These are phyloP conservation scores for Euzophera pinguis DNA, from an alignment of 2,888 invertebrate genomes.

Conservation along the genomic window DNA sequence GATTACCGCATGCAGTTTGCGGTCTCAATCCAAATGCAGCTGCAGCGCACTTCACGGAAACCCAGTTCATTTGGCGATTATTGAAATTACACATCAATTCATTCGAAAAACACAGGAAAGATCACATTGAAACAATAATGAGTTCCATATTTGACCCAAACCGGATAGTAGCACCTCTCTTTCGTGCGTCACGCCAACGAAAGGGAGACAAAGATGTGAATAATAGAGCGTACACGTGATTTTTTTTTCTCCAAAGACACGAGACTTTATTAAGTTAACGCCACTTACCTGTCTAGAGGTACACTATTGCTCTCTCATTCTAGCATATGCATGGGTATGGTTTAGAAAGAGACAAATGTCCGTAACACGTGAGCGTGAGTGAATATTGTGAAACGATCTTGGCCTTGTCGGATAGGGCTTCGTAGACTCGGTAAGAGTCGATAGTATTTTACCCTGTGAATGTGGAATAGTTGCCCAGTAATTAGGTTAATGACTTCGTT, in stretches of 20 bases:
- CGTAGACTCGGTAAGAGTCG: conserved; percentile 22
- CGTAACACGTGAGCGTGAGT: conserved; percentile 19
- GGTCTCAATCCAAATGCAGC: not conserved
- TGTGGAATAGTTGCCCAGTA: not conserved
- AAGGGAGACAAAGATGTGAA: not conserved
- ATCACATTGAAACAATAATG: not conserved
- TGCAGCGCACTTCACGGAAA: not conserved
- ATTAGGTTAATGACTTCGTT: not conserved
- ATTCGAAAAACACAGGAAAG: not conserved
- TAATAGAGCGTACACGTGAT: conserved; percentile 6
- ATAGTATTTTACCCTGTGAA: not conserved
- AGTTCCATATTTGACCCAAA: not conserved
- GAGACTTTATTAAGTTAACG: conserved; percentile 7
- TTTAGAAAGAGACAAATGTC: conserved; percentile 12
- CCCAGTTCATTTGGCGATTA: not conserved
- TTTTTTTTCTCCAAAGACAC: conserved; percentile 6
- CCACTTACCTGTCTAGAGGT: conserved; percentile 17
- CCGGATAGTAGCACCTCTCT: not conserved
- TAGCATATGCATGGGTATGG: not conserved
- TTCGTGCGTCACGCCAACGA: not conserved
- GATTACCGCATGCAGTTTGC: not conserved
- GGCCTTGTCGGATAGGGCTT: conserved; percentile 27
- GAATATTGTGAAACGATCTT: conserved; percentile 26
- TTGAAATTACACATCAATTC: not conserved
- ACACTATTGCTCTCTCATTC: not conserved